Evolutionary conservation across 1,140 invertebrate genomes (phyloP).

Genomic region (Choristoneura fumiferana): DNA sequence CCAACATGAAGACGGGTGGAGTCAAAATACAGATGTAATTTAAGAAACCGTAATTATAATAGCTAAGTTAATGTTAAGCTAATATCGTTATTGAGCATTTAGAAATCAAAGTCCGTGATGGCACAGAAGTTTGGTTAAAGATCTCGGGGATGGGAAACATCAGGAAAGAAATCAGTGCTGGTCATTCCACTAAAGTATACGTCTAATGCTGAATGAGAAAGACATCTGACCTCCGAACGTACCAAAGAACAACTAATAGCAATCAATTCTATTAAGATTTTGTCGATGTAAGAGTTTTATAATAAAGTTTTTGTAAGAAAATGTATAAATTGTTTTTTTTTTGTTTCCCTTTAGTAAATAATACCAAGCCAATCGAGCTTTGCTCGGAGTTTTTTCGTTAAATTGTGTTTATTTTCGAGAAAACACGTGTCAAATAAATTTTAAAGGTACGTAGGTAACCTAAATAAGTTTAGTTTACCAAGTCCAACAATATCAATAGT

Average conservation of each 20-base stretch:
- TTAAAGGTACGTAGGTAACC: too few relatives aligned
- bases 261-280: conserved; percentile 43
- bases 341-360: too few relatives aligned
- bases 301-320: conserved; percentile 46
- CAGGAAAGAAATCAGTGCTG: conserved; percentile 38
- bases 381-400: too few relatives aligned
- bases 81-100: conserved; percentile 55
- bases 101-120: conserved; percentile 23
- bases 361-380: too few relatives aligned
- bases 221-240: conserved; percentile 40
- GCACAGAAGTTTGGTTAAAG: conserved; percentile 25
- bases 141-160: background rate
- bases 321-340: conserved; percentile 1
- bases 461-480: too few relatives aligned
- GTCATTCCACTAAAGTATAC: conserved; percentile 68
- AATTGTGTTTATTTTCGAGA: too few relatives aligned
- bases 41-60: conserved; percentile 73
- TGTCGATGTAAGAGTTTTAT: conserved; percentile 55
- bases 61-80: conserved; percentile 55
- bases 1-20: background rate
- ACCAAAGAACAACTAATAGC: conserved; percentile 28
- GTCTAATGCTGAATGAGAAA: conserved; percentile 55
- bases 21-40: conserved; percentile 31
- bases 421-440: too few relatives aligned
- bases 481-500: too few relatives aligned